phyloP scores from a whole-genome alignment of 2,113 vertebrate genomes.

The Manacus vitellinus region DNA sequence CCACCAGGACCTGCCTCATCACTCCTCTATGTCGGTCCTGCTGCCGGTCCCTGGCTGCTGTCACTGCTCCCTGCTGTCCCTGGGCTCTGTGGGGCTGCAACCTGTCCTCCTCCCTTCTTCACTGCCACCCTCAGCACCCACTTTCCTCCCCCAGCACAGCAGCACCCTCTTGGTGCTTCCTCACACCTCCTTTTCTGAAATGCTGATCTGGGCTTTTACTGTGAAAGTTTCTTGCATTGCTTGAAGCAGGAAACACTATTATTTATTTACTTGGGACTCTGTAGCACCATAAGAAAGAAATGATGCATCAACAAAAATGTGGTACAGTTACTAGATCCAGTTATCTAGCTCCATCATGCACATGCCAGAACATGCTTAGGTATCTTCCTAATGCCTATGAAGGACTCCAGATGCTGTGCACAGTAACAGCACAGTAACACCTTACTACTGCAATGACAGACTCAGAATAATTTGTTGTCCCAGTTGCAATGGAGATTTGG shows the following conservation, averaged over 20 bases:
- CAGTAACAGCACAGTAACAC: background rate
- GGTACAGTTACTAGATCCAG: background rate
- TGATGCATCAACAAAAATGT: background rate
- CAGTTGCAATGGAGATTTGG: background rate
- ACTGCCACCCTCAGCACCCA: accelerated
- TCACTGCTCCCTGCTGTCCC: background rate
- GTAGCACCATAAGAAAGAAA: background rate
- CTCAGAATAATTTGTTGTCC: background rate
- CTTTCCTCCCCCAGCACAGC: background rate
- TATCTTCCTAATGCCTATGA: background rate
- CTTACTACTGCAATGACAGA: background rate
- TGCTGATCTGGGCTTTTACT: background rate
- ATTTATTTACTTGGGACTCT: background rate
- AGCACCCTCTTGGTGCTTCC: background rate
- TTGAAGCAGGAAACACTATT: background rate
- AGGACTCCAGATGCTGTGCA: background rate
- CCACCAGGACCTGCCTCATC: background rate
- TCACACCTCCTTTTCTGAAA: background rate
- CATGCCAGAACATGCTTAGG: background rate
- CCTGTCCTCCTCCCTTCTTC: too few relatives aligned
- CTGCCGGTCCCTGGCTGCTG: background rate
- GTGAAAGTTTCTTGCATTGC: background rate
- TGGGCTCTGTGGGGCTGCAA: background rate
- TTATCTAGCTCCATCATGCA: background rate
- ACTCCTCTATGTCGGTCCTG: background rate